Conservation (phyloP, 2,888 invertebrate genomes). For the Achlya flavicornis region DNA sequence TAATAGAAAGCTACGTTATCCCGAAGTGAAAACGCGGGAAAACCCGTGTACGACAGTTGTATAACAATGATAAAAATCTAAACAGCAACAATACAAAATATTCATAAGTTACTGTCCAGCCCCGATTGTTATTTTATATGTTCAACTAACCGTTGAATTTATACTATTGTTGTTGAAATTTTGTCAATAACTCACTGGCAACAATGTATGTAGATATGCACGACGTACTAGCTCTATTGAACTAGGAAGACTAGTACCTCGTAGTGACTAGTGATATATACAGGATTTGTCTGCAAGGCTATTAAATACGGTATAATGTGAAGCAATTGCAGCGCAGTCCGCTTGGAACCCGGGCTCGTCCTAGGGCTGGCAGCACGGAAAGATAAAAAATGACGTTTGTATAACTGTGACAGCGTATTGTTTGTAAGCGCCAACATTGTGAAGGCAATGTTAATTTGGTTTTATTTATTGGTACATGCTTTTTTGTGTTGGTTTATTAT, state of each 20-base stretch:
- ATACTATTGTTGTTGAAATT: not conserved
- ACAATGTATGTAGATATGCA: constrained; percentile 20
- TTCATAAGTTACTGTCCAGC: not conserved
- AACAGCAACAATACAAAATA: not conserved
- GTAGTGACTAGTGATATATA: constrained; percentile 39
- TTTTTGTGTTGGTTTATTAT: not conserved
- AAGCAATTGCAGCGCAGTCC: constrained; percentile 40
- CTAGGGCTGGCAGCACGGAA: constrained; percentile 40
- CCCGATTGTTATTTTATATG: not conserved
- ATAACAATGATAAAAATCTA: not conserved
- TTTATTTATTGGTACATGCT: not conserved
- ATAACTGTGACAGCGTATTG: constrained; percentile 1
- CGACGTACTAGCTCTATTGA: constrained; percentile 20
- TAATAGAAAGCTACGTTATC: too few relatives aligned
- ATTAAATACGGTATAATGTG: constrained; percentile 58
- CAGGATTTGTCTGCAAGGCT: constrained; percentile 43
- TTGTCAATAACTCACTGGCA: constrained; percentile 17
- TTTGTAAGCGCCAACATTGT: constrained; percentile 2
- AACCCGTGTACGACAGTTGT: too few relatives aligned
- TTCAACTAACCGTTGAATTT: constrained; percentile 2
- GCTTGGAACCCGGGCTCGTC: not conserved
- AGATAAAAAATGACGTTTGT: not conserved
- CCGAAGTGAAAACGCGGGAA: too few relatives aligned
- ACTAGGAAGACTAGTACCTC: constrained; percentile 15
- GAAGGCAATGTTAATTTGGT: not conserved